A percentile compares a stretch with the other conserved stretches of the same genome.
These are phyloP conservation scores for Drosophila kikkawai DNA, from an alignment of 1,140 invertebrate species.

Conservation along the genomic window DNA sequence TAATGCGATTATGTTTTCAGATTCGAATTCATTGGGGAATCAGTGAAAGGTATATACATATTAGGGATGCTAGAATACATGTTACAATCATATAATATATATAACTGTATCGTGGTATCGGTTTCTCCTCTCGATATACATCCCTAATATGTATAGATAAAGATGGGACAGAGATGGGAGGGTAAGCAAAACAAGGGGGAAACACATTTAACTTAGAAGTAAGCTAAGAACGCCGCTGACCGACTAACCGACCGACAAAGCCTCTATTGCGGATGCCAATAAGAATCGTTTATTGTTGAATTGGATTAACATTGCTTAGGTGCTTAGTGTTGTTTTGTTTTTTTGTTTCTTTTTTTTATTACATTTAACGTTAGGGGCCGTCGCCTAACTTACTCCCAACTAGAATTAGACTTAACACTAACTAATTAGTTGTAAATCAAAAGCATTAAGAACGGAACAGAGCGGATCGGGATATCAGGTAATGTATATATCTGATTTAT, in stretches of 20 bases:
- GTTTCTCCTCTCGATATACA: background rate
- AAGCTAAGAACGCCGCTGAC: conserved; percentile 17
- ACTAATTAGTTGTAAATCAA: conserved; percentile 42
- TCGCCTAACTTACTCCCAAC: conserved; percentile 45
- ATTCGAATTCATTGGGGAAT: conserved; percentile 34
- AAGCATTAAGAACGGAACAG: conserved; percentile 44
- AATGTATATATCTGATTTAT: conserved; percentile 13
- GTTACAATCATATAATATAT: too few species aligned
- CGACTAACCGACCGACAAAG: conserved; percentile 19
- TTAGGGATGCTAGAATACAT: background rate
- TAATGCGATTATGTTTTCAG: conserved; percentile 69
- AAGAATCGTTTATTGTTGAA: conserved; percentile 44
- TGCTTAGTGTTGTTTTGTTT: conserved; percentile 14
- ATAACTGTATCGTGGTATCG: too few species aligned
- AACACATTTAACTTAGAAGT: conserved; percentile 26
- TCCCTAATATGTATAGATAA: conserved; percentile 23
- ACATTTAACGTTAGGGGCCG: conserved; percentile 34
- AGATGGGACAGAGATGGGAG: conserved; percentile 20
- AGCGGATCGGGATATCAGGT: conserved; percentile 30
- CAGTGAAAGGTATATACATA: conserved; percentile 31
- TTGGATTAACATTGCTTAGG: conserved; percentile 43
- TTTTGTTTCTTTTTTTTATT: conserved; percentile 10
- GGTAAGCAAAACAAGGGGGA: conserved; percentile 10
- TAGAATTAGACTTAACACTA: conserved; percentile 47
- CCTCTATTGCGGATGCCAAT: conserved; percentile 24